Percentiles rank a stretch among this genome's conserved stretches.
phyloP scores from a whole-genome alignment of 2,888 invertebrate species.

The Xanthia togata region DNA sequence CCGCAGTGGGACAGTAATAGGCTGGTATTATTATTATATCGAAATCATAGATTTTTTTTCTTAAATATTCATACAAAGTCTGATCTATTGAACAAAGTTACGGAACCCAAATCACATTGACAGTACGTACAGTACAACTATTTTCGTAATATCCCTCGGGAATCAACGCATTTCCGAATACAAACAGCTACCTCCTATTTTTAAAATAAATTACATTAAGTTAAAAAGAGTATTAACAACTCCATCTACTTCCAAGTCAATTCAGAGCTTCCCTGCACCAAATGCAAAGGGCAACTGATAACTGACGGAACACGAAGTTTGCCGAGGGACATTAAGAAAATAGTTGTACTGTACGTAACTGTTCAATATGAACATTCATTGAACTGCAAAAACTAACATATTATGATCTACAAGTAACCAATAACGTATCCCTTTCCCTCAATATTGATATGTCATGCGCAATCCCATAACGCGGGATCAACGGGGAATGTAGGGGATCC shows the following conservation, averaged over 20 bases:
- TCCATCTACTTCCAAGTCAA: no score
- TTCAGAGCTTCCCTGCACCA: no score
- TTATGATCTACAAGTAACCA: neutral
- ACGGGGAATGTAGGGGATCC: neutral
- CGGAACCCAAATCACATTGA: neutral
- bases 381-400: slow-evolving; percentile 13
- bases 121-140: neutral
- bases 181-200: no score
- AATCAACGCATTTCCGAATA: no score
- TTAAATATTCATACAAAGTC: neutral
- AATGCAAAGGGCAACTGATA: no score
- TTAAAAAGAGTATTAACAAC: no score
- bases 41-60: neutral
- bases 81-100: neutral
- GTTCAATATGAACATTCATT: slow-evolving; percentile 15
- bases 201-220: no score
- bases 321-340: no score
- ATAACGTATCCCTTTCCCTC: neutral
- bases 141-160: no score
- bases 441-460: neutral
- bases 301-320: no score
- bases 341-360: neutral
- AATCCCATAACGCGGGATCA: slow-evolving; percentile 1
- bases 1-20: neutral
- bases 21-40: neutral